A percentile compares a stretch with the other conserved stretches of the same genome.
phyloP scores from a whole-genome alignment of 2,113 vertebrate genomes.

The Calypte anna region DNA sequence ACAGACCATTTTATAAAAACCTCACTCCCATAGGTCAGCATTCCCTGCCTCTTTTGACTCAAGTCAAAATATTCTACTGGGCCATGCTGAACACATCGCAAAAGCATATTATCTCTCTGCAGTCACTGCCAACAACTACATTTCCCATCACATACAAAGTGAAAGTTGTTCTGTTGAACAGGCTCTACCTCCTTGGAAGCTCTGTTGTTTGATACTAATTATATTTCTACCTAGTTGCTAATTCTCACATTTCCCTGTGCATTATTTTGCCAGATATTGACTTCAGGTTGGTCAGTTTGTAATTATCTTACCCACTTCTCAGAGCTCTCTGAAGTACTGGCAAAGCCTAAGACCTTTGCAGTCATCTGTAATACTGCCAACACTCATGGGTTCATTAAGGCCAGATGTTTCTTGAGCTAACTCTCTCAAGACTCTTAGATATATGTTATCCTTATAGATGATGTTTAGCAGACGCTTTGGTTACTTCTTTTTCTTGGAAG shows the following conservation, averaged over 20 bases:
- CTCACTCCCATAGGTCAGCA: not conserved
- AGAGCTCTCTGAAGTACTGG: not conserved
- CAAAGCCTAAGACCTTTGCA: not conserved
- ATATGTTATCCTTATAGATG: constrained; percentile 1
- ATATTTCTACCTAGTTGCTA: not conserved
- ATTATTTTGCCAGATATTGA: not conserved
- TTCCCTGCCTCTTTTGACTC: not conserved
- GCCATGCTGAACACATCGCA: not conserved
- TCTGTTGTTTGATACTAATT: not conserved
- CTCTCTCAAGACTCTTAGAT: not conserved
- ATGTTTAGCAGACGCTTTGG: not conserved
- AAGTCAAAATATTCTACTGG: not conserved
- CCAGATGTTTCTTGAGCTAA: not conserved
- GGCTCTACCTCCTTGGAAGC: not conserved
- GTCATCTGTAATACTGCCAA: not conserved
- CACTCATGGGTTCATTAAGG: constrained; percentile 1
- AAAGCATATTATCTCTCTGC: not conserved
- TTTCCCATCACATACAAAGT: constrained; percentile 9
- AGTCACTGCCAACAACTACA: not conserved
- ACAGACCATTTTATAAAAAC: not conserved
- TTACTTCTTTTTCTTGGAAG: constrained; percentile 26
- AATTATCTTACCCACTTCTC: not conserved
- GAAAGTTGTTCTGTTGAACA: not conserved
- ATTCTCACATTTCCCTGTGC: not conserved
- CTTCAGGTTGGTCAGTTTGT: not conserved